These are phyloP conservation scores for Achroia grisella DNA, from an alignment of 1,140 invertebrate species.

Conservation along the genomic window DNA sequence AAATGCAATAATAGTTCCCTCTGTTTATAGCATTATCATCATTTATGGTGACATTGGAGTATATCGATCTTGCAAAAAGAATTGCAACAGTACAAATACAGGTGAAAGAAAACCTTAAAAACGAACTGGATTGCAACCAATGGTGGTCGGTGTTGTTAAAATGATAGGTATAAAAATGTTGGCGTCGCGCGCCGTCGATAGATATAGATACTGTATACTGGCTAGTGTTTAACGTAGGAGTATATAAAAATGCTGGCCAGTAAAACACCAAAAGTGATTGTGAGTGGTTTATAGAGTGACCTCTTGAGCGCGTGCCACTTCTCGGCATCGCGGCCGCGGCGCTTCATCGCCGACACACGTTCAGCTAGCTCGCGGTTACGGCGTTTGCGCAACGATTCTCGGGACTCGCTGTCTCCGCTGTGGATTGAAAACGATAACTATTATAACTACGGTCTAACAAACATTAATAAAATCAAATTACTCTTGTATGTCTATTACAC, in stretches of 20 bases:
- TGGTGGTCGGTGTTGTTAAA: background rate
- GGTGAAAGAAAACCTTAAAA: background rate
- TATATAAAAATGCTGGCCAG: constrained; percentile 60
- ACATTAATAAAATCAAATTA: too few species aligned
- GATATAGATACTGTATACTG: background rate
- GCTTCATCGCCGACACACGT: constrained; percentile 68
- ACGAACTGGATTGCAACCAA: background rate
- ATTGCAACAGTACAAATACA: background rate
- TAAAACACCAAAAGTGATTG: constrained; percentile 66
- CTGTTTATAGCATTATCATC: too few species aligned
- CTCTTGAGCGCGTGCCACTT: constrained; percentile 72
- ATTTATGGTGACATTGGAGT: too few species aligned
- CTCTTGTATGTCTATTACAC: too few species aligned
- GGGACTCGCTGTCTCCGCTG: constrained; percentile 15
- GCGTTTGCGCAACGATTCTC: constrained; percentile 26
- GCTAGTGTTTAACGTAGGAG: constrained; percentile 59
- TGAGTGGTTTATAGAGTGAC: constrained; percentile 73
- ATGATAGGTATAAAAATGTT: too few species aligned
- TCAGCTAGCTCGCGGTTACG: constrained; percentile 50
- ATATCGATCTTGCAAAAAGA: too few species aligned
- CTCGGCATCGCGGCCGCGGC: constrained; percentile 66
- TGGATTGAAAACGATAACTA: background rate
- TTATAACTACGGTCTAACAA: too few species aligned
- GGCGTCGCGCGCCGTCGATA: background rate
- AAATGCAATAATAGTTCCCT: too few species aligned